Base-by-base conservation (phyloP, 2,888 invertebrate species). In the Augochlorella aurata region DNA sequence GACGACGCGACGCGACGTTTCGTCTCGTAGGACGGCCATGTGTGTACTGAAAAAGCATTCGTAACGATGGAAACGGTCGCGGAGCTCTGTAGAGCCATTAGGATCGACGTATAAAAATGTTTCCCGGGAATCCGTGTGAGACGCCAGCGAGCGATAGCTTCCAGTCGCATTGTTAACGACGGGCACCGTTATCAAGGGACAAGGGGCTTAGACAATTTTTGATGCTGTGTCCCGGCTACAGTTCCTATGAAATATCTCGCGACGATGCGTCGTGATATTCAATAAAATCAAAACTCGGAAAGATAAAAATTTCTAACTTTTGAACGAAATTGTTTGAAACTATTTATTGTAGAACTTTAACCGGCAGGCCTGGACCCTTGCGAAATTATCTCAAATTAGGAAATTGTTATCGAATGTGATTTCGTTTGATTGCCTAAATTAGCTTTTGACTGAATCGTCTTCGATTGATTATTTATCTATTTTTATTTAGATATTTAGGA, bases 41-140 rank as follows among this genome's bases (percentile, higher is more conserved):
- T 83, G 84, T 85, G 87, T 82, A 78, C 80, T 61, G 80, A 70
- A 80, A 82, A 85, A 83, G 83, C 81, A 83, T 81, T 82, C 79
- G 81, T 87, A 87, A 87, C 87, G 87, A 85, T 79, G 79, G 83
- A 69, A 86, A 78, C 82, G 78, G 78, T 87, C 72, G 66, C 81
- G 76, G 77, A 85, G 75, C 77, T 85, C 82, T 84, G 79, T 78
- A 76, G 84, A 63, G 85, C 84, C 81, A 81, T 84, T 84, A 84
- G 74, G 81, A 83, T 75, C 83, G 83, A 73, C 83, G 69, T 80
- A 83, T 74, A 77, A 77, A 83, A 84, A 83, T 84, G 79, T 80
- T 83, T 79, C 61, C 72, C 68, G n/a, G 54, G 29, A 75, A 71
- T 61, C 65, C 45, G 66, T 45, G 68, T 65, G 68, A 61, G 68